These are phyloP conservation scores for Sinocyclocheilus anophthalmus DNA, from an alignment of 2,113 vertebrate genomes.

Conservation along the genomic window DNA sequence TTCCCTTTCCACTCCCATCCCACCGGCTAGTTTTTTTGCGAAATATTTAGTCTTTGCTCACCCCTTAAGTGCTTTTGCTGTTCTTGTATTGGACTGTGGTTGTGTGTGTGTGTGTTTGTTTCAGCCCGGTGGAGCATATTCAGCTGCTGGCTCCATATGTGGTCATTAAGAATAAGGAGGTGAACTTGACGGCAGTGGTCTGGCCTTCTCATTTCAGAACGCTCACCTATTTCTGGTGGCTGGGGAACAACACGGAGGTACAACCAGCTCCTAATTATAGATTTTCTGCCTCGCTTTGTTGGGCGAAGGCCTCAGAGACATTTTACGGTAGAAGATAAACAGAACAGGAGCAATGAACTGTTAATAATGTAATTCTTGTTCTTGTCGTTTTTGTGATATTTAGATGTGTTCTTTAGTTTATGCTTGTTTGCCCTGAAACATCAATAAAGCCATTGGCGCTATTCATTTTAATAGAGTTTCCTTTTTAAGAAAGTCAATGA, in stretches of 20 bases:
- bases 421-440: neutral
- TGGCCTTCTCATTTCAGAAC: slow-evolving; percentile 90
- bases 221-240: slow-evolving; percentile 98
- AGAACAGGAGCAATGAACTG: neutral
- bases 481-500: neutral
- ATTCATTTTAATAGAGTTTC: neutral
- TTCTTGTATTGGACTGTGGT: neutral
- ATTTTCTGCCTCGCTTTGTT: slow-evolving; percentile 27
- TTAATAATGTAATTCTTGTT: slow-evolving; percentile 23
- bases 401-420: slow-evolving; percentile 1
- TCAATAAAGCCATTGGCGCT: neutral
- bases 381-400: slow-evolving; percentile 3
- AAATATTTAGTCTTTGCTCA: neutral
- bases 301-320: neutral
- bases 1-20: too few species aligned
- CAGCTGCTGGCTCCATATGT: slow-evolving; percentile 90
- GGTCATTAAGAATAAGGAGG: slow-evolving; percentile 88
- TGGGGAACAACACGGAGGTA: slow-evolving; percentile 95
- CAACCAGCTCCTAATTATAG: slow-evolving; percentile 21
- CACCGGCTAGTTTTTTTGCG: neutral
- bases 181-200: slow-evolving; percentile 90
- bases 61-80: neutral
- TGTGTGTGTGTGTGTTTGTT: slow-evolving; percentile 49
- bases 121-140: slow-evolving; percentile 89
- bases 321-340: slow-evolving; percentile 22